Conservation (phyloP, 1,140 invertebrate species). For the Hirudo medicinalis region DNA sequence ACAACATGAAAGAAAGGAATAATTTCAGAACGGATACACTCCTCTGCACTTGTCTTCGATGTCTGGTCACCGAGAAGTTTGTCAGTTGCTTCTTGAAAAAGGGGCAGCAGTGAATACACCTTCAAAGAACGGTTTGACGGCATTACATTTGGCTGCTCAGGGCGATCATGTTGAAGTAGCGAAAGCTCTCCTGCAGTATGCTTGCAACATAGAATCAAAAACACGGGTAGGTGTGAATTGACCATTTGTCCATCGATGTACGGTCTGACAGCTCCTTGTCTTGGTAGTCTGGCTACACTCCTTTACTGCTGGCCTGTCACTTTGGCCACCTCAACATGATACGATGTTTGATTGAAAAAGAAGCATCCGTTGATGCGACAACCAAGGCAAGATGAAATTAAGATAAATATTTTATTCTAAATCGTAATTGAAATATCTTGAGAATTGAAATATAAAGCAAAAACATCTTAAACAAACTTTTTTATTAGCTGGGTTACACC, state of each 20-base stretch:
- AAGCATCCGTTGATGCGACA: slow-evolving; percentile 45
- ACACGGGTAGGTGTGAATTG: slow-evolving; percentile 53
- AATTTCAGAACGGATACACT: slow-evolving; percentile 61
- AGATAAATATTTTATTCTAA: not conserved
- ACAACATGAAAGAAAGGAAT: too few relatives aligned
- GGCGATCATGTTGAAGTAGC: slow-evolving; percentile 90
- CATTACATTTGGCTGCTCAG: slow-evolving; percentile 81
- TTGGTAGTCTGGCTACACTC: slow-evolving; percentile 75
- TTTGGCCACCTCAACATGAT: slow-evolving; percentile 96
- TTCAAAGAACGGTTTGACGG: slow-evolving; percentile 74
- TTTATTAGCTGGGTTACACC: slow-evolving; percentile 69
- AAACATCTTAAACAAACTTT: slow-evolving; percentile 16
- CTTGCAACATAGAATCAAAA: slow-evolving; percentile 67
- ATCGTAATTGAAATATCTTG: not conserved
- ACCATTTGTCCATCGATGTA: not conserved
- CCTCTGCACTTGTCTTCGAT: slow-evolving; percentile 81
- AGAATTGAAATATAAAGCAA: too few relatives aligned
- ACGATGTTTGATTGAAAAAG: slow-evolving; percentile 71
- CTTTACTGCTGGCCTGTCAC: slow-evolving; percentile 93
- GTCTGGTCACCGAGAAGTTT: slow-evolving; percentile 91
- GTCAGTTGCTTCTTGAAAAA: slow-evolving; percentile 78
- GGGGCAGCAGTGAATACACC: slow-evolving; percentile 72
- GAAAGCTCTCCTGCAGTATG: slow-evolving; percentile 73
- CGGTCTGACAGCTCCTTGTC: not conserved
- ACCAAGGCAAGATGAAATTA: slow-evolving; percentile 32